Conservation (phyloP, 2,797 vertebrate species). For the Hipposideros larvatus region DNA sequence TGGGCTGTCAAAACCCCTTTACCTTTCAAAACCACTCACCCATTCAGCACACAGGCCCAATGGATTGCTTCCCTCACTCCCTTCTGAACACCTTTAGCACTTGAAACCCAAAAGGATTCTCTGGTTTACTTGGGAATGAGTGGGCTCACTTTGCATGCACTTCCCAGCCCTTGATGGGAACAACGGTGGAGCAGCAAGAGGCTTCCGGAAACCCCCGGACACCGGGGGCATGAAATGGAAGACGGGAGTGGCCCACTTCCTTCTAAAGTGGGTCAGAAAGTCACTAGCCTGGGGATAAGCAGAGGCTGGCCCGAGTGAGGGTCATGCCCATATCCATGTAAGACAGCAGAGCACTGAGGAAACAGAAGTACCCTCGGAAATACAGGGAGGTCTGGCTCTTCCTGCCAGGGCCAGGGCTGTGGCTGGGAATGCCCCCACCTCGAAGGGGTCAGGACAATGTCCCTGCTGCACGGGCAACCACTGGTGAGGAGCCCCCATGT, state of each 20-base stretch:
- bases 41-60: not conserved
- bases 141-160: not conserved
- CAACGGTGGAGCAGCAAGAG: not conserved
- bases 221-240: fast-evolving
- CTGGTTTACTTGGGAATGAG: not conserved
- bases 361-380: not conserved
- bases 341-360: not conserved
- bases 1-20: not conserved
- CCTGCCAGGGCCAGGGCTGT: no score
- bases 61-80: not conserved
- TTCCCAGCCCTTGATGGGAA: not conserved
- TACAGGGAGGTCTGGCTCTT: not conserved
- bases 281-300: not conserved
- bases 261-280: not conserved
- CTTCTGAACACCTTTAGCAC: not conserved
- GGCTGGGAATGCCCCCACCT: not conserved
- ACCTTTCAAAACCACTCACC: not conserved
- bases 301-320: not conserved
- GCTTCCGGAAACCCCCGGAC: not conserved
- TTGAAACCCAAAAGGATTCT: not conserved
- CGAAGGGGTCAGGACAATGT: no score
- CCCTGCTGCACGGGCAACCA: not conserved
- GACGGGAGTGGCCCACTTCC: not conserved
- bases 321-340: fast-evolving
- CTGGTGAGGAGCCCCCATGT: not conserved